phyloP scores from a whole-genome alignment of 2,113 vertebrate species.

The Sceloporus undulatus region DNA sequence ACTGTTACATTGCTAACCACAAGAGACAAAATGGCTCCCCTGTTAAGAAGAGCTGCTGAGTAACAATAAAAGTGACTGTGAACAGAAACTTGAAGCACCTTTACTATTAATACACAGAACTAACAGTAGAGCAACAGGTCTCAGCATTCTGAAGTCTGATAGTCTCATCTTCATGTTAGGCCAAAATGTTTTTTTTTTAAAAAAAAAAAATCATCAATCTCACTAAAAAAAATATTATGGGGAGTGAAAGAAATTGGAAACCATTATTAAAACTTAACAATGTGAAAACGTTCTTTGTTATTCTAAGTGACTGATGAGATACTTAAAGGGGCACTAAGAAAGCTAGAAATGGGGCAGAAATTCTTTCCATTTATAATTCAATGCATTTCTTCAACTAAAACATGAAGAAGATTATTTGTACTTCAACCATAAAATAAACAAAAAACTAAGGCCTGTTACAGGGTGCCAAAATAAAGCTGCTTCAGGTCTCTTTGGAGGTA shows the following conservation, averaged over 20 bases:
- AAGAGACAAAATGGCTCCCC: conserved; percentile 43
- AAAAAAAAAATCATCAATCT: conserved; percentile 44
- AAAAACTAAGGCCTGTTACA: not conserved
- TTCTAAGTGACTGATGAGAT: not conserved
- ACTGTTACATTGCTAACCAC: conserved; percentile 25
- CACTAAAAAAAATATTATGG: conserved; percentile 4
- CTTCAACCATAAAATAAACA: not conserved
- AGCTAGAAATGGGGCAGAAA: not conserved
- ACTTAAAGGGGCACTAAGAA: not conserved
- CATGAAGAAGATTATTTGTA: not conserved
- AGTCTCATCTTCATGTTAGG: conserved; percentile 13
- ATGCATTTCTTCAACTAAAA: not conserved
- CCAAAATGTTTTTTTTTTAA: conserved; percentile 20
- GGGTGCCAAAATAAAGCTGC: too few species aligned
- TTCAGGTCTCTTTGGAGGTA: too few species aligned
- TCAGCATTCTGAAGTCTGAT: conserved; percentile 22
- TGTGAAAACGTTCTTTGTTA: not conserved
- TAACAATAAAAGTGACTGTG: conserved; percentile 30
- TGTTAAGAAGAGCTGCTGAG: conserved; percentile 1
- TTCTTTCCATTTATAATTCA: not conserved
- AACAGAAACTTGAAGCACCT: conserved; percentile 16
- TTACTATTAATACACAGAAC: conserved; percentile 7
- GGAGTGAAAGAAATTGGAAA: not conserved
- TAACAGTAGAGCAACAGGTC: not conserved
- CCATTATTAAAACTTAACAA: not conserved